phyloP scores from a whole-genome alignment of 2,797 vertebrate genomes.

The Scyliorhinus canicula region DNA sequence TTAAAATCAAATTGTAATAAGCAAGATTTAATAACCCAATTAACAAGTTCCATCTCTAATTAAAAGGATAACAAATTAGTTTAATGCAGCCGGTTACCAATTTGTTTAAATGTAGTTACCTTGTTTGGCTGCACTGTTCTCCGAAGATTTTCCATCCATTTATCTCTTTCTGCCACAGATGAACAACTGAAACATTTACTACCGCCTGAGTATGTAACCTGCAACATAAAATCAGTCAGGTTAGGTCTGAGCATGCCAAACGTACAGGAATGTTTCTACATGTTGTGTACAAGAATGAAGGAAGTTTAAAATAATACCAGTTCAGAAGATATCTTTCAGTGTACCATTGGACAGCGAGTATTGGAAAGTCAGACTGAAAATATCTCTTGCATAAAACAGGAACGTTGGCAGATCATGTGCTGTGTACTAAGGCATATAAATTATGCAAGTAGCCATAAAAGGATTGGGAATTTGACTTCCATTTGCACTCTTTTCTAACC shows the following conservation, averaged over 20 bases:
- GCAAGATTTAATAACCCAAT: background rate
- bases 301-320: background rate
- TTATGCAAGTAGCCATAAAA: background rate
- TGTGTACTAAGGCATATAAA: background rate
- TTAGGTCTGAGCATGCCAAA: background rate
- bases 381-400: background rate
- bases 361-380: background rate
- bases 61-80: background rate
- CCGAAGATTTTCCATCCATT: slow-evolving; percentile 95
- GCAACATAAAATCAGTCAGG: slow-evolving; percentile 46
- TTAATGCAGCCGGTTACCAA: background rate
- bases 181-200: slow-evolving; percentile 93
- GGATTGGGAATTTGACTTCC: background rate
- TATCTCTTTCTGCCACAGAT: slow-evolving; percentile 87
- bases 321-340: background rate
- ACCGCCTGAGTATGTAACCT: slow-evolving; percentile 86
- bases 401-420: background rate
- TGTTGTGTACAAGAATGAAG: background rate
- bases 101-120: slow-evolving; percentile 55
- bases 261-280: background rate
- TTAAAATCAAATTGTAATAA: background rate
- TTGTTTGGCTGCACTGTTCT: slow-evolving; percentile 90
- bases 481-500: background rate
- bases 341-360: background rate
- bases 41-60: background rate